These are phyloP conservation scores for Caenorhabditis zanzibari DNA, from an alignment of 2,888 invertebrate species.

Conservation along the genomic window DNA sequence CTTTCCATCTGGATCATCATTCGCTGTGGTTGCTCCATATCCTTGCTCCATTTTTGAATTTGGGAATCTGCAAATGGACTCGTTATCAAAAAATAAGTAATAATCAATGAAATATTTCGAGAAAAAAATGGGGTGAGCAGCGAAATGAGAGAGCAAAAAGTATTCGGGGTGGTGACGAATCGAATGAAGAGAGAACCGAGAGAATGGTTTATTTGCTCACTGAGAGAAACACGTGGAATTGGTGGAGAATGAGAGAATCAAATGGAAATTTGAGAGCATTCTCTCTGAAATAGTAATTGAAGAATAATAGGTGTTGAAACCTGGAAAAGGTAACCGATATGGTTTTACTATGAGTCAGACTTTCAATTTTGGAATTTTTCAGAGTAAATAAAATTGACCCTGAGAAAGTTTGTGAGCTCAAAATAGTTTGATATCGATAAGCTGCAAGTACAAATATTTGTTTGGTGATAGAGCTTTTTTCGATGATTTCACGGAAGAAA, in stretches of 20 bases:
- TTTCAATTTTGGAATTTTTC: not conserved
- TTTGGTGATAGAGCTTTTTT: conserved; percentile 1
- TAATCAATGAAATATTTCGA: conserved; percentile 13
- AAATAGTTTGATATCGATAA: conserved; percentile 14
- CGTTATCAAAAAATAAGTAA: not conserved
- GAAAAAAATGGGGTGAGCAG: conserved; percentile 6
- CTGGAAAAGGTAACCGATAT: not conserved
- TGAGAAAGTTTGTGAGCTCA: conserved; percentile 25
- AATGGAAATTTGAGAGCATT: conserved; percentile 47
- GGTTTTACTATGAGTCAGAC: not conserved
- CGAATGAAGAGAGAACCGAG: conserved; percentile 43
- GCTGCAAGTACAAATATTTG: conserved; percentile 39
- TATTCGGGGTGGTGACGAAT: conserved; percentile 25
- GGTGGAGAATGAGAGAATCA: conserved; percentile 15
- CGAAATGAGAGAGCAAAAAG: conserved; percentile 30
- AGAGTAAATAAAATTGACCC: conserved; percentile 30
- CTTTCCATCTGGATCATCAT: conserved; percentile 55
- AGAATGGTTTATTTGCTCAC: conserved; percentile 32
- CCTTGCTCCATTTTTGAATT: conserved; percentile 49
- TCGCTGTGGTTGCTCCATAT: conserved; percentile 42
- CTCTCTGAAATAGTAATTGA: not conserved
- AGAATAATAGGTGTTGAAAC: not conserved
- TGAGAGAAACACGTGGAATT: conserved; percentile 13
- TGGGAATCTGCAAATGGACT: conserved; percentile 15
- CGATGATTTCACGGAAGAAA: conserved; percentile 7